Conservation (phyloP, 53 echinoderm and acorn worm species). For the Holothuria scabra region DNA sequence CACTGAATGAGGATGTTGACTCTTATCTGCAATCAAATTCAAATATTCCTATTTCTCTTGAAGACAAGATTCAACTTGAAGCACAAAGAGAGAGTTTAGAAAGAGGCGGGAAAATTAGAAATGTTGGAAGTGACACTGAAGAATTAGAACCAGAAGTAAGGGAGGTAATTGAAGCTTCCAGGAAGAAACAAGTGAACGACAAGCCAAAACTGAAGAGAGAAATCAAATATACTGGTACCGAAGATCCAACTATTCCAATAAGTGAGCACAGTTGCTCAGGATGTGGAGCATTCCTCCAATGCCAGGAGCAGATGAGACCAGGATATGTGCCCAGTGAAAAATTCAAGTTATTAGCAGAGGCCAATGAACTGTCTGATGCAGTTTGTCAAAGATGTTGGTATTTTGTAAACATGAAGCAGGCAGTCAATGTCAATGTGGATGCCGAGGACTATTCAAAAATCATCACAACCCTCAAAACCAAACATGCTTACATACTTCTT, state of each 20-base stretch:
- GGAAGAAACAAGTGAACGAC: background rate
- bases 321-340: constrained; percentile 89
- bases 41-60: constrained; percentile 8
- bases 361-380: constrained; percentile 54
- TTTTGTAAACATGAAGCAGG: constrained; percentile 69
- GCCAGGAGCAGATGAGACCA: constrained; percentile 61
- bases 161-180: background rate
- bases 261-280: constrained; percentile 80
- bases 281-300: constrained; percentile 89
- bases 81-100: constrained; percentile 35
- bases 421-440: constrained; percentile 73
- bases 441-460: constrained; percentile 76
- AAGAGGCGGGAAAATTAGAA: background rate
- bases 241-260: constrained; percentile 62
- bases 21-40: background rate
- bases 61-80: constrained; percentile 25
- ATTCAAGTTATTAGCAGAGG: constrained; percentile 64
- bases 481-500: constrained; percentile 71
- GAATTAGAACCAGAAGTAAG: constrained; percentile 11
- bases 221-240: constrained; percentile 49
- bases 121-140: background rate
- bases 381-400: constrained; percentile 90
- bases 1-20: background rate
- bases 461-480: constrained; percentile 64
- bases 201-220: constrained; percentile 27